Conservation (phyloP, 2,113 vertebrate species). For the Meles meles region DNA sequence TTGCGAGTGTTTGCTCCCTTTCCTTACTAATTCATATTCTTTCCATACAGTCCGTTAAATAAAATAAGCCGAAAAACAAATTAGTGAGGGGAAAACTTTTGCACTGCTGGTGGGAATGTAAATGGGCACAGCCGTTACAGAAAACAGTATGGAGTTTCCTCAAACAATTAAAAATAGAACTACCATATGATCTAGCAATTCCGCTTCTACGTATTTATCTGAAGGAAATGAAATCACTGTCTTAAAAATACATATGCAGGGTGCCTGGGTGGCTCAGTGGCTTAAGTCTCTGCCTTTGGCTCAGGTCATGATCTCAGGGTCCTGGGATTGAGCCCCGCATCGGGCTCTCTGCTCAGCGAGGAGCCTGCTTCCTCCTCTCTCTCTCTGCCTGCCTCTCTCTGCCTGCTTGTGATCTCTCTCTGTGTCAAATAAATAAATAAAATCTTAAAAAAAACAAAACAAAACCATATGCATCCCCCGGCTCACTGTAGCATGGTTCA, state of each 20-base stretch:
- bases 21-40: not conserved
- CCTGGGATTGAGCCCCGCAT: too few relatives aligned
- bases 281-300: too few relatives aligned
- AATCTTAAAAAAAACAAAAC: not conserved
- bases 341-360: too few relatives aligned
- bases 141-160: not conserved
- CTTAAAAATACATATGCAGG: not conserved
- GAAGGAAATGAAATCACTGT: not conserved
- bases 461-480: not conserved
- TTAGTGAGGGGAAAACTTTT: not conserved
- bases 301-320: too few relatives aligned
- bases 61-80: constrained; percentile 29
- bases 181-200: not conserved
- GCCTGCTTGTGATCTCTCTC: too few relatives aligned
- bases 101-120: not conserved
- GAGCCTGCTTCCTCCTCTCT: too few relatives aligned
- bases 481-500: not conserved
- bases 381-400: too few relatives aligned
- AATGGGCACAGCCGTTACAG: not conserved
- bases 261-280: too few relatives aligned
- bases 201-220: not conserved
- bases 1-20: not conserved
- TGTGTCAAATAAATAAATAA: too few relatives aligned
- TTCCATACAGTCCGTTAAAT: constrained; percentile 3
- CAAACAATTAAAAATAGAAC: not conserved